These are phyloP conservation scores for Drosophila tani DNA, from an alignment of 1,140 invertebrate genomes.

Conservation along the genomic window DNA sequence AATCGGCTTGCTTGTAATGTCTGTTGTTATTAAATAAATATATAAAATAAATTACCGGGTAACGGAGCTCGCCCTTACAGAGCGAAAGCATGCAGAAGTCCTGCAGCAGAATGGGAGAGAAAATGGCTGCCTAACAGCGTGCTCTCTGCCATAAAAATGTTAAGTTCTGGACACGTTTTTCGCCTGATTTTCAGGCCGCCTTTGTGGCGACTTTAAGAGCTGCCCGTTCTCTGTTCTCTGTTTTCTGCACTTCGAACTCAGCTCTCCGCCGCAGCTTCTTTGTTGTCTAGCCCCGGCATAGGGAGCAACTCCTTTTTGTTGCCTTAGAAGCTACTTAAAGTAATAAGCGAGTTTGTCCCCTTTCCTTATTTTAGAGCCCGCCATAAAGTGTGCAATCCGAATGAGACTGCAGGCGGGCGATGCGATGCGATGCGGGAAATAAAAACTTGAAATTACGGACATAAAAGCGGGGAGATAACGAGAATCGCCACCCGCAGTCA, in stretches of 20 bases:
- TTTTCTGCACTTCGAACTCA: not conserved
- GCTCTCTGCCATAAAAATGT: conserved; percentile 66
- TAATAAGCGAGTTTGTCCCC: conserved; percentile 29
- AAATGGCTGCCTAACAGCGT: conserved; percentile 11
- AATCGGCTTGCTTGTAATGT: not conserved
- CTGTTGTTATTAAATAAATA: not conserved
- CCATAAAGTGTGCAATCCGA: conserved; percentile 35
- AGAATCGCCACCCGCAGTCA: not conserved
- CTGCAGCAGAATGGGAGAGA: not conserved
- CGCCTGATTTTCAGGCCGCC: conserved; percentile 31
- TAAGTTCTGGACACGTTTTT: conserved; percentile 32
- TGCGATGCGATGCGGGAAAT: conserved; percentile 4
- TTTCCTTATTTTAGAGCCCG: conserved; percentile 45
- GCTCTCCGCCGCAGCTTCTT: conserved; percentile 30
- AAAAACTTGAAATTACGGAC: conserved; percentile 31
- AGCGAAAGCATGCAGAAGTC: not conserved
- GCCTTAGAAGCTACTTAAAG: conserved; percentile 40
- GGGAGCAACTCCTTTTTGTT: conserved; percentile 15
- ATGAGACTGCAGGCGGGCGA: conserved; percentile 4
- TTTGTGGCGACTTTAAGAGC: conserved; percentile 62
- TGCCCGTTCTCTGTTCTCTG: conserved; percentile 3
- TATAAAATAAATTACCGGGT: conserved; percentile 56
- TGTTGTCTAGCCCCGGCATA: conserved; percentile 26
- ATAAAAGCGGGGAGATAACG: conserved; percentile 30
- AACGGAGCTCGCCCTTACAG: conserved; percentile 32